Base-by-base conservation (phyloP, 2,888 invertebrate genomes). In the Autographa gamma region DNA sequence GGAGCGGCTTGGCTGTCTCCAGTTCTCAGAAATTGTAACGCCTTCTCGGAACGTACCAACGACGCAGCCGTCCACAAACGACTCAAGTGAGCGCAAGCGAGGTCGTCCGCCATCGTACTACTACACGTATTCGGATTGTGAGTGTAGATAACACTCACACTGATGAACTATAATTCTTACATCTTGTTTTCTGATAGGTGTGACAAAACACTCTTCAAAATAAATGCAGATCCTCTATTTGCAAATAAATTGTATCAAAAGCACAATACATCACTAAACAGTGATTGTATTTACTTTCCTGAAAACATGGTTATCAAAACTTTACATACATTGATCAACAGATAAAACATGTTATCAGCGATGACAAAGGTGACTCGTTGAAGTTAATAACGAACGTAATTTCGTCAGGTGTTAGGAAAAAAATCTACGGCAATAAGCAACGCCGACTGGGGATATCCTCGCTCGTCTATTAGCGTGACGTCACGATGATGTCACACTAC, bases 21-120 rank as follows among this genome's bases (percentile, higher is more conserved):
- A 89, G 88, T 96, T 95, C 94, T 95, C 89, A 91, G 95, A 96
- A 96, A 93, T 92, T 94, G 93, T 95, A 94, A 95, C 93, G 95
- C 95, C 95, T 96, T 96, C 96, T 95, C 89, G 89, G 96, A 95
- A 95, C 91, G 91, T 89, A 93, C 91, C 89, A 91, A 92, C 89
- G 91, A 93, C 91, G 90, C 91, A 90, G 89, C 88, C 91, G 91
- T 91, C 91, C 91, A 91, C 92, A 89, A 90, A 87, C 87, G 88
- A 88, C 89, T 89, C 88, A 88, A 92, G 91, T 93, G 92, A 93
- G 91, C 92, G 92, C 91, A 91, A 91, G 91, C 95, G 94, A 95
- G 95, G 94, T 94, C 94, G 91, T 89, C 90, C 92, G 89, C 90
- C 89, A 87, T 85, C 87, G 82, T 87, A 89, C 89, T 83, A 88